phyloP scores from a whole-genome alignment of 2,113 vertebrate genomes.

The Opisthocomus hoazin region DNA sequence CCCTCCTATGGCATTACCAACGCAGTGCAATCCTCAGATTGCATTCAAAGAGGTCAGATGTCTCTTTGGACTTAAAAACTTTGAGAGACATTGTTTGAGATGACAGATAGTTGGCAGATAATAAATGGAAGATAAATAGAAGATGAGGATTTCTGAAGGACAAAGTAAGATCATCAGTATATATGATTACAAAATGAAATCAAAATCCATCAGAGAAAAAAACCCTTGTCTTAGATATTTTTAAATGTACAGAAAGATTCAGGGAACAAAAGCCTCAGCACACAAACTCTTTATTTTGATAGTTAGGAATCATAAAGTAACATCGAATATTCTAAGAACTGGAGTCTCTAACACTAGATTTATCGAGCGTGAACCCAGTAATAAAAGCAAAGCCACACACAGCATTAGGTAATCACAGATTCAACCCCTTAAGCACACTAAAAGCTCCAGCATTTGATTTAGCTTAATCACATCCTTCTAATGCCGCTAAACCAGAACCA shows the following conservation, averaged over 20 bases:
- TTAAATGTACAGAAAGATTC: neutral
- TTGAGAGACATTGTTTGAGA: neutral
- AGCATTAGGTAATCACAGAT: conserved; percentile 29
- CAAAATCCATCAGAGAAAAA: neutral
- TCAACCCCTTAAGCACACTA: neutral
- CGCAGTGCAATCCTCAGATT: neutral
- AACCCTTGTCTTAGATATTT: neutral
- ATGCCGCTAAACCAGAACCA: neutral
- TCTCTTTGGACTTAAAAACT: neutral
- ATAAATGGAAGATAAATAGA: neutral
- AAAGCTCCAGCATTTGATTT: neutral
- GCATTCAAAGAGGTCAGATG: neutral
- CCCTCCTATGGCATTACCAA: neutral
- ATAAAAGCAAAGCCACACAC: conserved; percentile 35
- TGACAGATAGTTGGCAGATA: conserved; percentile 10
- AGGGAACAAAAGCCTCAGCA: neutral
- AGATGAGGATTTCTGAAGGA: conserved; percentile 31
- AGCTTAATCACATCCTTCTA: neutral
- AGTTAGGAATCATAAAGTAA: neutral
- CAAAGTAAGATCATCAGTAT: neutral
- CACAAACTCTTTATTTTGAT: neutral
- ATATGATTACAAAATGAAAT: neutral
- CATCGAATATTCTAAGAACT: neutral
- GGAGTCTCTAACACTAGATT: neutral
- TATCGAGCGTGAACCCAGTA: neutral